These are phyloP conservation scores for Dolichopus griseipennis DNA, from an alignment of 2,888 invertebrate genomes.

Conservation along the genomic window DNA sequence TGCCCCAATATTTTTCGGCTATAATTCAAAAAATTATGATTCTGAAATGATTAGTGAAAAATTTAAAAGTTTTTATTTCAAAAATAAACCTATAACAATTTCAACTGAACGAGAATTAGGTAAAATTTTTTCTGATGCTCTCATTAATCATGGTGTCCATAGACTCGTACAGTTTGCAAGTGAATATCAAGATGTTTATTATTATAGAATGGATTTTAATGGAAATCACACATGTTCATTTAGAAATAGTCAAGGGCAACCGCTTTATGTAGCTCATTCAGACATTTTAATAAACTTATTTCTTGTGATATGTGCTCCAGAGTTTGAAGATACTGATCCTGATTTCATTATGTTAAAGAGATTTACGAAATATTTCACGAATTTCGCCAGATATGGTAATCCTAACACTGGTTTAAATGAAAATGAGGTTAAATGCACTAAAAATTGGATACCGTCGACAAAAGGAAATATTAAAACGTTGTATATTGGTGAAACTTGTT, in stretches of 20 bases:
- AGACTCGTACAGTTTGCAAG: constrained; percentile 50
- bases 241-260: constrained; percentile 41
- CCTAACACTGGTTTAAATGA: not conserved
- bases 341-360: constrained; percentile 42
- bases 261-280: constrained; percentile 28
- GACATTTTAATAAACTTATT: constrained; percentile 35
- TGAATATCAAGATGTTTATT: constrained; percentile 48
- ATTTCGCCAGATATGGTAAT: constrained; percentile 35
- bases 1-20: constrained; percentile 40
- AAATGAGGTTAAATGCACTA: not conserved
- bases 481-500: constrained; percentile 20
- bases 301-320: constrained; percentile 29
- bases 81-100: not conserved
- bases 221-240: constrained; percentile 47
- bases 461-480: constrained; percentile 16
- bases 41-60: not conserved
- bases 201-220: constrained; percentile 51
- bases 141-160: constrained; percentile 50
- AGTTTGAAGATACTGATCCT: constrained; percentile 30
- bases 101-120: constrained; percentile 23
- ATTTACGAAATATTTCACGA: constrained; percentile 37
- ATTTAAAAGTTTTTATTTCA: constrained; percentile 11
- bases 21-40: not conserved
- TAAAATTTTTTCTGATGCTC: constrained; percentile 49
- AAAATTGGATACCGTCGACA: constrained; percentile 18